Evolutionary conservation across 1,140 invertebrate genomes (phyloP), one percentile per base, ranked within the genome.

Genomic region (Drosophila burlai): DNA sequence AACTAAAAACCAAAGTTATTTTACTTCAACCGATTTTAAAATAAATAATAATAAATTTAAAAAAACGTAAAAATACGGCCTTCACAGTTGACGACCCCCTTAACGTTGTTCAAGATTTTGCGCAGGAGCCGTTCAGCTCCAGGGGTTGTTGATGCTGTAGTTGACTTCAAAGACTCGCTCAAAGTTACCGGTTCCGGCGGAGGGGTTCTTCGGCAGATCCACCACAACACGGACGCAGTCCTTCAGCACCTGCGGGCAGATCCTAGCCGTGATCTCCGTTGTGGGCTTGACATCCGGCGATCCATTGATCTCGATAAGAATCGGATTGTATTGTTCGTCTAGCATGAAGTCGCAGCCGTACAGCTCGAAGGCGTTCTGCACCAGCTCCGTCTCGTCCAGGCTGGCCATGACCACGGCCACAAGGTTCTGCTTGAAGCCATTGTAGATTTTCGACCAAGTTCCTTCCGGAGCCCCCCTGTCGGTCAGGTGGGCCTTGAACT

Each of bases 281-380:
- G 96, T 97, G 1, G 95, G 94, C 69, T 96, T 95, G 93, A 98
- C 95, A 81, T 97, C 97, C 0, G 98, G 98, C 91, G 96, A 96
- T 0, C 96, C 97, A 93, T 99, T 99, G 69, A 99, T 98, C 94
- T 99, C 98, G 77, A 99, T 97, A 47, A 99, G 93, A 96, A 97
- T 98, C 0, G 98, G 97, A 67, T 95, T 95, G 59, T 96, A 96
- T 83, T 98, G 96, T 83, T 98, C 96, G 75, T 97, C 96, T 15
- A 96, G 87, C 94, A 99, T 96, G 91, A 99, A 99, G 93, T 99
- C 98, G 45, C 97, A 98, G 7, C 98, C 98, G 91, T 98, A 98
- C 18, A 99, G 92, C 93, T 99, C 98, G 93, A 98, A 99, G 74
- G 95, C 95, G 84, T 97, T 97, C 73, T 95, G 96, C 68, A 96